Conservation (phyloP, 2,113 vertebrate genomes). For the Edolisoma coerulescens region DNA sequence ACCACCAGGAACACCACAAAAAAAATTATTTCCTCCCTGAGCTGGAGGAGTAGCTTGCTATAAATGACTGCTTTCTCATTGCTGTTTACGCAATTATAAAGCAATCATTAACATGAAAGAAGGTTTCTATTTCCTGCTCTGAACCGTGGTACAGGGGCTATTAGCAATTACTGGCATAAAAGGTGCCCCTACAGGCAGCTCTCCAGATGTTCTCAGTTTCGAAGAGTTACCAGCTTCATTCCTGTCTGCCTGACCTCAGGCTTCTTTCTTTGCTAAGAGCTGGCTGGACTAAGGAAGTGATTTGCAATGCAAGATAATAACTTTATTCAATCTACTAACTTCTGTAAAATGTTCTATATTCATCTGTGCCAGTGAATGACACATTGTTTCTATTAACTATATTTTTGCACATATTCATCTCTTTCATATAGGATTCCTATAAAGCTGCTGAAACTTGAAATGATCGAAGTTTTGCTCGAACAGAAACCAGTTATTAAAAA, state of each 20-base stretch:
- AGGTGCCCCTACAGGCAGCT: not conserved
- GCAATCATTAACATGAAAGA: conserved; percentile 25
- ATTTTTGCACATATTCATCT: not conserved
- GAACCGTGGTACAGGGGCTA: not conserved
- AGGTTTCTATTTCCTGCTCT: conserved; percentile 42
- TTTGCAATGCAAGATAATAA: conserved; percentile 28
- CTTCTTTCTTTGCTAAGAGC: not conserved
- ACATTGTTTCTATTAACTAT: conserved; percentile 17
- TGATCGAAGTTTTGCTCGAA: not conserved
- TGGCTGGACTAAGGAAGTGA: conserved; percentile 6
- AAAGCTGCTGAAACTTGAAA: not conserved
- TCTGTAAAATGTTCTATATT: conserved; percentile 8
- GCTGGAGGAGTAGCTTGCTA: not conserved
- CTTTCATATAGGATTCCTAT: not conserved
- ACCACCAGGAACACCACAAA: not conserved
- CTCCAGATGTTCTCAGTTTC: not conserved
- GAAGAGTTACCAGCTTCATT: not conserved
- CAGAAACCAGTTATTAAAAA: not conserved
- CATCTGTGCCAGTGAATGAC: not conserved
- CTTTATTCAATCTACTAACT: conserved; percentile 23
- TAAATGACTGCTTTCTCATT: conserved; percentile 1
- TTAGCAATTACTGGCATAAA: conserved; percentile 45
- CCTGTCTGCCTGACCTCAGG: not conserved
- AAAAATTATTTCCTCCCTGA: not conserved
- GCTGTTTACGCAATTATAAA: not conserved